Conservation (phyloP, 2,888 invertebrate species). For the Drosophila mimetica region DNA sequence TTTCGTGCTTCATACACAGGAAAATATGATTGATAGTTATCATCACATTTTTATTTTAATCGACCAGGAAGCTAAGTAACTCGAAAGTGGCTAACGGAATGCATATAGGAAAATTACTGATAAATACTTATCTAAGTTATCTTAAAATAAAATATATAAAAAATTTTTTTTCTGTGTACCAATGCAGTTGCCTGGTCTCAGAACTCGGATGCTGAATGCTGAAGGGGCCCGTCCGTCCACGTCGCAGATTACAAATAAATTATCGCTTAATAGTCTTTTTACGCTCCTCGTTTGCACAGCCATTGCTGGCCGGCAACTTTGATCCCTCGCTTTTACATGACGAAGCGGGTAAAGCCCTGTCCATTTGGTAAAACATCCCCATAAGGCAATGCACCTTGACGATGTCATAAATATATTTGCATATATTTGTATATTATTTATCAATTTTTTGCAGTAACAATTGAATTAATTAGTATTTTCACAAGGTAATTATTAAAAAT, state of each 20-base stretch:
- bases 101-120: too few relatives aligned
- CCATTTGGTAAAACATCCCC: constrained; percentile 11
- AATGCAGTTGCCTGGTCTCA: constrained; percentile 5
- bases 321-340: constrained; percentile 53
- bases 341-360: constrained; percentile 10
- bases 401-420: not conserved
- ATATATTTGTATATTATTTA: not conserved
- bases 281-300: constrained; percentile 30
- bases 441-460: too few relatives aligned
- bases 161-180: constrained; percentile 35
- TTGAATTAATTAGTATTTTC: too few relatives aligned
- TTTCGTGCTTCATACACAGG: constrained; percentile 5
- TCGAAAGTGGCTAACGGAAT: too few relatives aligned
- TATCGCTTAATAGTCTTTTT: constrained; percentile 83
- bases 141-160: too few relatives aligned
- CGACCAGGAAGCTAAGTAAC: too few relatives aligned
- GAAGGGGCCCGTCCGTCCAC: constrained; percentile 53
- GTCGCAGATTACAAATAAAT: constrained; percentile 84
- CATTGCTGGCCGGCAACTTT: constrained; percentile 21
- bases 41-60: too few relatives aligned
- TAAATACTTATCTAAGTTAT: too few relatives aligned
- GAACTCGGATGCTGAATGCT: constrained; percentile 17
- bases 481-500: too few relatives aligned
- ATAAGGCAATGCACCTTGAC: constrained; percentile 1
- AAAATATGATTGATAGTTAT: not conserved